Conservation (phyloP, 2,888 invertebrate genomes). For the Ectemnius cavifrons region DNA sequence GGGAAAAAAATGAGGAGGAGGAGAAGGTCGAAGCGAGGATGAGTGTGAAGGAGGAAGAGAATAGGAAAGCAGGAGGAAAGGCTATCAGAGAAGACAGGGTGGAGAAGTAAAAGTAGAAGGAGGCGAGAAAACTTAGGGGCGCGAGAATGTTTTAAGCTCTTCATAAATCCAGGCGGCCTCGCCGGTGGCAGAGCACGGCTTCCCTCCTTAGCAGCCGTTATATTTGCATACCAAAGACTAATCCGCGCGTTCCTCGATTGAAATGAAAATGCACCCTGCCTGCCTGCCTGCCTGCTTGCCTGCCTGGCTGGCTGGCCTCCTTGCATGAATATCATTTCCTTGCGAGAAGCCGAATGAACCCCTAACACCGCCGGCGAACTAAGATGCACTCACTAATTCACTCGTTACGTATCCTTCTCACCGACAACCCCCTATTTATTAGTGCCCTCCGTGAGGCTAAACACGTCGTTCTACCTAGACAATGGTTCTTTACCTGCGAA, state of each 20-base stretch:
- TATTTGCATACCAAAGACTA: conserved; percentile 72
- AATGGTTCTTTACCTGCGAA: no score
- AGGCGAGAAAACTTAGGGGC: conserved; percentile 14
- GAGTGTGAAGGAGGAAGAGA: background rate
- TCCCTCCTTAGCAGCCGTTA: conserved; percentile 31
- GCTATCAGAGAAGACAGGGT: background rate
- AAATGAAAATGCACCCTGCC: conserved; percentile 67
- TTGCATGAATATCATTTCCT: conserved; percentile 47
- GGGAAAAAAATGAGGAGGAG: background rate
- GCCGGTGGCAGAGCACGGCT: conserved; percentile 14
- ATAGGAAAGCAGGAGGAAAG: background rate
- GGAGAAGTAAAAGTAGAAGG: conserved; percentile 4
- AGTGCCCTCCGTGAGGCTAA: no score
- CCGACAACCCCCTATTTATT: no score
- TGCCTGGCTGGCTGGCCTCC: background rate
- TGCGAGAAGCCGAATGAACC: conserved; percentile 20
- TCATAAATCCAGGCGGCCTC: conserved; percentile 60
- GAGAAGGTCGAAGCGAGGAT: conserved; percentile 14
- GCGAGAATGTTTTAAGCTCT: conserved; percentile 57
- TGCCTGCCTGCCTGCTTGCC: background rate
- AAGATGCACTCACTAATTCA: no score
- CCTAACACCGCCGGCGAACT: background rate
- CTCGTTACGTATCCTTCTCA: no score
- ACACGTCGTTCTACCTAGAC: no score
- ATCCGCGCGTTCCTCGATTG: conserved; percentile 63